Base-by-base conservation (phyloP, 30 jellyfish, hydroid and myxozoan genomes). In the Nemopilema nomurai region DNA sequence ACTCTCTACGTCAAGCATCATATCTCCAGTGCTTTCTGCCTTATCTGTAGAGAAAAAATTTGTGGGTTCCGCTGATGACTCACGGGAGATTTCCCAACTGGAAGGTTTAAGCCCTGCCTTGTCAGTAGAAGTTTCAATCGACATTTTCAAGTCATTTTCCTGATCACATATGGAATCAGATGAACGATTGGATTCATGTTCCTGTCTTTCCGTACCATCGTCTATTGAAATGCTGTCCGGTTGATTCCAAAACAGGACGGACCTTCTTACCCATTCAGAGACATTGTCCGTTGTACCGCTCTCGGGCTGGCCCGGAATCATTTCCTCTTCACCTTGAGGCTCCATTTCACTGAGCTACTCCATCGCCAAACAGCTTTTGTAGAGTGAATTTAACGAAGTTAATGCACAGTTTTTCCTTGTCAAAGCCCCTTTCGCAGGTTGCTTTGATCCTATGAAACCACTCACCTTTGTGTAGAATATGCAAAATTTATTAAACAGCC, bases 201-300 rank as follows among this genome's bases (percentile, higher is more conserved):
- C 27, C 7, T 20, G 3, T 70, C 81, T 28, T 3, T 79, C 91
- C 49, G 83, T 24, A 49, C 84, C 71, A 24, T 85, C 86, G 93
- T 52, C 89, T n/a, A 77, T 77, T 8, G 96, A 87, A 28, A 71
- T 18, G 18, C 85, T 67, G 63, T 81, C 94, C 69, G 82, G 94
- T 29, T 79, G 84, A 50, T 80, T 83, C 98, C 98, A 92, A 82
- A 92, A 92, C 85, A 92, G 53, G 21, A 92, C 98, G 17, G 98
- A 87, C 41, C 90, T 76, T 62, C 92, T 64, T 20, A 87, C 94
- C 98, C 98, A 92, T 32, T 90, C 97, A 27, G 97, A 67, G 18
- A 83, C 92, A 13, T 63, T 41, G n/a, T 72, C 74, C 85, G 71
- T 57, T 28, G 41, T 22, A 62, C 53, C 53, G 53, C 49, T 24